phyloP scores from a whole-genome alignment of 2,113 vertebrate species.

The Redunca redunca region DNA sequence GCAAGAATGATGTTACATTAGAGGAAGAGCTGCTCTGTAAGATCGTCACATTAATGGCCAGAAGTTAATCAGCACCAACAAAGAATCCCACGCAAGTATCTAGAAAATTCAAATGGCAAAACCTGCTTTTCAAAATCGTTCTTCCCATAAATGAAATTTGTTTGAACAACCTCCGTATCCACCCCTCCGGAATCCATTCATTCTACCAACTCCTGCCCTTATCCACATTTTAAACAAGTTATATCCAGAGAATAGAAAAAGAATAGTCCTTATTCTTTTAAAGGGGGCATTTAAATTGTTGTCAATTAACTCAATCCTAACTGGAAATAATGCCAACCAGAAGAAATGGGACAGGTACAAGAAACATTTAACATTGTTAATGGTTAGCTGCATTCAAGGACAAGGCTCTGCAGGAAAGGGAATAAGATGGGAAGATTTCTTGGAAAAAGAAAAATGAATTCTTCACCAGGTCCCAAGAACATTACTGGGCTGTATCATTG shows the following conservation, averaged over 20 bases:
- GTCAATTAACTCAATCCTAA: not conserved
- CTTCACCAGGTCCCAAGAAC: not conserved
- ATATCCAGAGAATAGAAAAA: not conserved
- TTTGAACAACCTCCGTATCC: not conserved
- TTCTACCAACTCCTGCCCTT: not conserved
- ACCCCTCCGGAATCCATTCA: not conserved
- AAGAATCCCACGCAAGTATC: not conserved
- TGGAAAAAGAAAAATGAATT: not conserved
- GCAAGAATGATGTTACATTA: not conserved
- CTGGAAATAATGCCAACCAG: not conserved
- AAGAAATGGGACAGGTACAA: not conserved
- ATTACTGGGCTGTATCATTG: fast-evolving
- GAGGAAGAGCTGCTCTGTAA: not conserved
- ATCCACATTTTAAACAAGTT: not conserved
- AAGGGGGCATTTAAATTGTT: not conserved
- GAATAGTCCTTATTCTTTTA: not conserved
- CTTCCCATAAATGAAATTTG: not conserved
- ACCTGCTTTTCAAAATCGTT: not conserved
- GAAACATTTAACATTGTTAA: not conserved
- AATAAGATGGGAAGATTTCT: not conserved
- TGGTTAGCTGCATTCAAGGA: not conserved
- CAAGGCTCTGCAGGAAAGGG: not conserved
- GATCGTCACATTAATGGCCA: not conserved
- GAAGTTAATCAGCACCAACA: not conserved
- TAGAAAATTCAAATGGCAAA: not conserved